phyloP scores from a whole-genome alignment of 2,797 vertebrate species.

The Heliangelus exortis region DNA sequence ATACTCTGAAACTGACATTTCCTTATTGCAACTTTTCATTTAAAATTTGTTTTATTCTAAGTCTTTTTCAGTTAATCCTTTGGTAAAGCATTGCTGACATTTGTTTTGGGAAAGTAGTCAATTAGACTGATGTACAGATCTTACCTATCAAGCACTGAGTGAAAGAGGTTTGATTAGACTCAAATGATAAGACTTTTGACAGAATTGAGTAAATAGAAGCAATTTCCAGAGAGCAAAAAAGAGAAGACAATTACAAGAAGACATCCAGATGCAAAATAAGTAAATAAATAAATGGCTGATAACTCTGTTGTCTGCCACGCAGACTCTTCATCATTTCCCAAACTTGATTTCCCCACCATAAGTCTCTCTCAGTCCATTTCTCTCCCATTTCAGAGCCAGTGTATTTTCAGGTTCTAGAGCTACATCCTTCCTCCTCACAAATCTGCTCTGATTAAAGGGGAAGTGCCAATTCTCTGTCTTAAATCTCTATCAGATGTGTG shows the following conservation, averaged over 20 bases:
- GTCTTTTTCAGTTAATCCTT: not conserved
- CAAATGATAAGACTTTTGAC: not conserved
- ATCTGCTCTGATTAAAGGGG: not conserved
- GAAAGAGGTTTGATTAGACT: not conserved
- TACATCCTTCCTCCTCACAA: not conserved
- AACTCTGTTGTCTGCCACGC: not conserved
- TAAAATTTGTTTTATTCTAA: not conserved
- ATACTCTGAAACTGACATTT: not conserved
- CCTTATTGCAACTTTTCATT: not conserved
- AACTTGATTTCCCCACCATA: not conserved
- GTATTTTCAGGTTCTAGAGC: not conserved
- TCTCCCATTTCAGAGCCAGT: not conserved
- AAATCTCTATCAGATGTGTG: not conserved
- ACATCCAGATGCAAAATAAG: not conserved
- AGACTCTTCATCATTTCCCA: not conserved
- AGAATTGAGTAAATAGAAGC: not conserved
- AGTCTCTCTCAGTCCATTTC: not conserved
- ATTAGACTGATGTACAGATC: not conserved
- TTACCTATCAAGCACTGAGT: not conserved
- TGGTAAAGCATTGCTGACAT: not conserved
- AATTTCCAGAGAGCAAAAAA: not conserved
- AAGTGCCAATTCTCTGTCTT: not conserved
- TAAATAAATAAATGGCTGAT: not conserved
- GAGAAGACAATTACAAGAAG: fast-evolving
- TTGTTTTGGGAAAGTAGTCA: not conserved